Evolutionary conservation across 2,113 vertebrate genomes (phyloP), one percentile per base, ranked within the genome.

Genomic region (Heterotis niloticus): DNA sequence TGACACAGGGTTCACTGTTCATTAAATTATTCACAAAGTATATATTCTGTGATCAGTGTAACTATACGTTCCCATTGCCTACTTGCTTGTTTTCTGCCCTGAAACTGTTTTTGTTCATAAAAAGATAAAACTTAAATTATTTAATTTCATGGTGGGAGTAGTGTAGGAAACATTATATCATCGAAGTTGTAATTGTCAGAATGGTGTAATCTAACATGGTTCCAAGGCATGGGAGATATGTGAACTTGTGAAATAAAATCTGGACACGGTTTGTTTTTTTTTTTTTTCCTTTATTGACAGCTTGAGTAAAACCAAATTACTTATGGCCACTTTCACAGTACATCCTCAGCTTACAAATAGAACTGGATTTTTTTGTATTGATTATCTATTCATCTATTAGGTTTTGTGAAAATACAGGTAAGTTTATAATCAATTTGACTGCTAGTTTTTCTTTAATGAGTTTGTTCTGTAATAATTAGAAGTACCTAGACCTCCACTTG

Each of bases 11-110:
- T 72, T 20, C 44, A 51, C 14, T 71, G 69, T 13, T n/a, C 44
- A 16, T 72, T 23, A 72, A 71, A 44, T 17, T 62, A 62, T 72
- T 54, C 5, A 9, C 24, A 52, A 51, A 72, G 51, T 24, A 34
- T 23, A 54, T 72, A 34, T 54, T 72, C 69, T 72, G 69, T 72
- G 18, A 71, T 71, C 12, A 51, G 20, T 54, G 51, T 72, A 52
- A 52, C 34, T 44, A 44, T 14, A n/a, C 68, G n/a, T 51, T 71
- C 69, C 69, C 69, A 71, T 54, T 51, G 69, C 69, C 18, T 11
- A 44, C 13, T 52, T 16, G 13, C 18, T 71, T 71, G 69, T 71
- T 23, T 62, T 71, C 52, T 16, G 69, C 51, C 18, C 52, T 71
- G 34, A 14, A 52, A n/a, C 52, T 24, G 69, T 51, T 71, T 71